phyloP scores from a whole-genome alignment of 2,113 vertebrate species.

The Sphaerodactylus townsendi region DNA sequence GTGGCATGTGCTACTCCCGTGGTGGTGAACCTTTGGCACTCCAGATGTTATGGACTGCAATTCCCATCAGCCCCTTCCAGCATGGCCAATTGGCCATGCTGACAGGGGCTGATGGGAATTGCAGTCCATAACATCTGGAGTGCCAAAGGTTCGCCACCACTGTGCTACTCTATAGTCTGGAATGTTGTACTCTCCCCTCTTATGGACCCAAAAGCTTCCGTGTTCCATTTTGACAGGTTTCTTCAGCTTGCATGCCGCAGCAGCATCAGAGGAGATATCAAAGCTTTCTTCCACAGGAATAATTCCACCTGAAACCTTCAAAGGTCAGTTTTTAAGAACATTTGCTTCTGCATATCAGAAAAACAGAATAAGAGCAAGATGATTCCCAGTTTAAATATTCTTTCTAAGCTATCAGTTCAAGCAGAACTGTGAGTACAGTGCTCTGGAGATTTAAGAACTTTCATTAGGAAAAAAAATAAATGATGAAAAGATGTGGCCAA shows the following conservation, averaged over 20 bases:
- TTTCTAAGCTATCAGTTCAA: slow-evolving; percentile 38
- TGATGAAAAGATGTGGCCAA: slow-evolving; percentile 53
- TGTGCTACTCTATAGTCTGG: slow-evolving; percentile 65
- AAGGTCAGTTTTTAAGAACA: slow-evolving; percentile 54
- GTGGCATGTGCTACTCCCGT: slow-evolving; percentile 69
- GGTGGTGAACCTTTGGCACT: too few relatives aligned
- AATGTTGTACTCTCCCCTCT: slow-evolving; percentile 66
- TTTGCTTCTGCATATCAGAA: slow-evolving; percentile 37
- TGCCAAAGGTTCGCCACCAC: too few relatives aligned
- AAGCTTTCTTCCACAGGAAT: slow-evolving; percentile 50
- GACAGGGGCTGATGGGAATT: too few relatives aligned
- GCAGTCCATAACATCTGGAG: too few relatives aligned
- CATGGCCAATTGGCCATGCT: too few relatives aligned
- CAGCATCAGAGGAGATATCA: slow-evolving; percentile 54
- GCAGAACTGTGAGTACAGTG: slow-evolving; percentile 45
- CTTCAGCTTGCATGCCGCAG: slow-evolving; percentile 17
- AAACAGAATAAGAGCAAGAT: background rate
- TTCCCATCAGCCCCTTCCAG: too few relatives aligned
- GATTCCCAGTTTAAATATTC: slow-evolving; percentile 33
- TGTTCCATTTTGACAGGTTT: slow-evolving; percentile 31
- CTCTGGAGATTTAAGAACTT: slow-evolving; percentile 53
- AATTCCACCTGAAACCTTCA: slow-evolving; percentile 43
- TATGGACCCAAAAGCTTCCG: slow-evolving; percentile 33
- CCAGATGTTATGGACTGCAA: too few relatives aligned
- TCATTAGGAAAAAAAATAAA: slow-evolving; percentile 38